Evolutionary conservation across 2,888 invertebrate species (phyloP), one percentile per base, ranked within the genome.

Genomic region (Sycophila texana): DNA sequence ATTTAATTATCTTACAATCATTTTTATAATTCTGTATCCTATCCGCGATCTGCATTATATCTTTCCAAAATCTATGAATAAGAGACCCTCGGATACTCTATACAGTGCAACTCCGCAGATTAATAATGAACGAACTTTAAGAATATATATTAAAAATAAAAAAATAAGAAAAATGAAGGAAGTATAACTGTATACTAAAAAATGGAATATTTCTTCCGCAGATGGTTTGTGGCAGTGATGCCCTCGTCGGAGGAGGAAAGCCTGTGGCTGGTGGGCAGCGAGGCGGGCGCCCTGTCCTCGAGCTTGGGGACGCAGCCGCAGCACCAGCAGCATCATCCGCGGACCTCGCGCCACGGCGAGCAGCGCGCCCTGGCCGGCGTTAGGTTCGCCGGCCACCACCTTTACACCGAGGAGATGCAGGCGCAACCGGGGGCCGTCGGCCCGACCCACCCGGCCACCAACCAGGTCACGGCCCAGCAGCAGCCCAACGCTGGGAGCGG

Each of bases 181-280:
- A n/a, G n/a, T n/a, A n/a, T n/a, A 26, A 26, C 3, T 26, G 26
- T 26, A 26, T 2, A 26, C 3, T 26, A 26, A 26, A 26, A 26
- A 26, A 26, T 26, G 26, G 1, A 1, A 26, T 26, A 26, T 26
- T 13, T 18, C 10, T 26, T 16, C 84, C 85, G 26, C 84, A 89
- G 89, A 89, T 89, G 89, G 84, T 87, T 88, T 86, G 86, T 87
- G 87, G 89, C 88, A 88, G 85, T 87, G 88, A 92, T 86, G 87
- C 92, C 92, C 92, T 91, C 92, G 88, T 93, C 93, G 89, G 93
- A 93, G 91, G 93, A 93, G 86, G 93, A 93, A 90, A 93, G 93
- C 89, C 91, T 87, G 86, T 89, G 88, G 88, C 89, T 89, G 81
- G 88, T 89, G 83, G 88, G 88, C 86, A 88, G 86, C 85, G 85